These are phyloP conservation scores for Drosophila ficusphila DNA, from an alignment of 1,140 invertebrate genomes.

Conservation along the genomic window DNA sequence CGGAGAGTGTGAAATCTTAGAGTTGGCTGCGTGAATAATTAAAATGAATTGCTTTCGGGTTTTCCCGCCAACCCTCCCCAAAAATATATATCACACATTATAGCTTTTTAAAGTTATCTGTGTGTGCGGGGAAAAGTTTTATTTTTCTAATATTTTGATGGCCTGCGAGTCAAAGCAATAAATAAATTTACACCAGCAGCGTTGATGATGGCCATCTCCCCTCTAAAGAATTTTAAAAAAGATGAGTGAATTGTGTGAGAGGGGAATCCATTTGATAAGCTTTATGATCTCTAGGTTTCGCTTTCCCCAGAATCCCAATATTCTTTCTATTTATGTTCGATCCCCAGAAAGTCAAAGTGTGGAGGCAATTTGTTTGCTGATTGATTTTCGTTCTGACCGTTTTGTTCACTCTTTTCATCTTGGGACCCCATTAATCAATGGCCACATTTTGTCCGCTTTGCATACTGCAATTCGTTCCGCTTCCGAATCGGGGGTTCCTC, in stretches of 20 bases:
- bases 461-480: conserved; percentile 72
- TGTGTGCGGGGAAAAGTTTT: conserved; percentile 14
- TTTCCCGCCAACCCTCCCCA: conserved; percentile 8
- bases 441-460: conserved; percentile 60
- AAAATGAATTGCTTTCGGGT: conserved; percentile 72
- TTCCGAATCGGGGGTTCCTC: conserved; percentile 1
- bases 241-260: conserved; percentile 52
- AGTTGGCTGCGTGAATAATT: conserved; percentile 73
- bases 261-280: conserved; percentile 39
- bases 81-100: conserved; percentile 37
- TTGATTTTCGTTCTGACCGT: conserved; percentile 59
- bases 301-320: not conserved
- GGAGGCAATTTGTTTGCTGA: conserved; percentile 68
- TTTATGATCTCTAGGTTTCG: conserved; percentile 54
- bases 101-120: conserved; percentile 71
- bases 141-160: conserved; percentile 67
- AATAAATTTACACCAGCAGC: conserved; percentile 69
- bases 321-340: conserved; percentile 6
- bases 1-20: conserved; percentile 67
- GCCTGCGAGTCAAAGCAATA: conserved; percentile 61
- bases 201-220: conserved; percentile 17
- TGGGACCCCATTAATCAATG: conserved; percentile 75
- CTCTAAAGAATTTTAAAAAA: conserved; percentile 1
- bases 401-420: conserved; percentile 12
- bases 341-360: conserved; percentile 12